phyloP scores from a whole-genome alignment of 2,113 vertebrate species.

The Ceratotherium simum region DNA sequence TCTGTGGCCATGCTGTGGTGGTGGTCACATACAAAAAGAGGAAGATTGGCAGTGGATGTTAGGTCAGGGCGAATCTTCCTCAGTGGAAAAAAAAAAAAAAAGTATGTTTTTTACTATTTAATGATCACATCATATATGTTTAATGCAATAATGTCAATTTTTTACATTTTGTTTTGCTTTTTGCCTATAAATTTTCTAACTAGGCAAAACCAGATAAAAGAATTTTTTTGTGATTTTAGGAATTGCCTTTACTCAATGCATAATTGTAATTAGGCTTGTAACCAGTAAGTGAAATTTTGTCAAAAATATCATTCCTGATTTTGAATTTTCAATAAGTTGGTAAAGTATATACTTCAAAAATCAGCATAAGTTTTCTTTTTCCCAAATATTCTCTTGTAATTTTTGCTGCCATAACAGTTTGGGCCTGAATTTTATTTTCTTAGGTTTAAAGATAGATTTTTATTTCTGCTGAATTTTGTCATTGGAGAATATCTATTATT shows the following conservation, averaged over 20 bases:
- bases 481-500: background rate
- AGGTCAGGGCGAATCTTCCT: too few species aligned
- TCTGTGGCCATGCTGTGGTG: too few species aligned
- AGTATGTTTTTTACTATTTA: background rate
- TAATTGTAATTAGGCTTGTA: background rate
- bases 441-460: slow-evolving; percentile 29
- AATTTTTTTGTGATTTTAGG: background rate
- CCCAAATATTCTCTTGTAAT: background rate
- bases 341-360: slow-evolving; percentile 17
- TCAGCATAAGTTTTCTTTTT: background rate
- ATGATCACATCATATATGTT: background rate
- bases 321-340: background rate
- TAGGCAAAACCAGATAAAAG: background rate
- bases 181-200: slow-evolving; percentile 28
- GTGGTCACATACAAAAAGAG: too few species aligned
- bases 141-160: background rate
- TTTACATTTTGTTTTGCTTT: background rate
- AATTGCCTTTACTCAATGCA: background rate
- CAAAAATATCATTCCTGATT: background rate
- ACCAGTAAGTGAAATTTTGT: background rate
- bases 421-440: slow-evolving; percentile 20
- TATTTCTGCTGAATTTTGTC: slow-evolving; percentile 19
- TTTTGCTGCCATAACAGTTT: background rate
- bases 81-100: too few species aligned
- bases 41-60: too few species aligned